Evolutionary conservation across 2,797 vertebrate genomes (phyloP).

Genomic region (Eulemur rubriventer): DNA sequence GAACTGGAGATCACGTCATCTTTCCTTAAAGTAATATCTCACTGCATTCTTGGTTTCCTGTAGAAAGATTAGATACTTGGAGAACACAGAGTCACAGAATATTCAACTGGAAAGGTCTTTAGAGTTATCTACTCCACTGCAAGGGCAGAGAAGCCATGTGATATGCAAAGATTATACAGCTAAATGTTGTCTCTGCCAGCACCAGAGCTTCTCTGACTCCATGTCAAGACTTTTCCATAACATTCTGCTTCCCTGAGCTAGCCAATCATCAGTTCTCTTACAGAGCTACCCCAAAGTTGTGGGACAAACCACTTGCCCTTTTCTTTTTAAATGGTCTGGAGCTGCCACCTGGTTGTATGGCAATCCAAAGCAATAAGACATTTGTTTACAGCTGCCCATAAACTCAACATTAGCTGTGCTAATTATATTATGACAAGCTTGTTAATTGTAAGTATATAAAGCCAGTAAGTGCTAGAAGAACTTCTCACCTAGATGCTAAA

Average conservation of each 20-base stretch:
- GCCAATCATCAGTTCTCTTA: background rate
- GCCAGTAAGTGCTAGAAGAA: background rate
- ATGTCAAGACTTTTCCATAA: background rate
- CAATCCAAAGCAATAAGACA: background rate
- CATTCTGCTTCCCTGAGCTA: background rate
- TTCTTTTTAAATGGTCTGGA: background rate
- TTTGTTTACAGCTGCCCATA: background rate
- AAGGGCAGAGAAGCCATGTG: background rate
- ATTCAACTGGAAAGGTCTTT: background rate
- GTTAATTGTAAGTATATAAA: conserved; percentile 16
- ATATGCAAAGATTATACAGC: background rate
- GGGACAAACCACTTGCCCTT: background rate
- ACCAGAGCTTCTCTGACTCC: background rate
- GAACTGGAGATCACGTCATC: conserved; percentile 48
- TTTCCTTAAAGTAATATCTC: conserved; percentile 63
- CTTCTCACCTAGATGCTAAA: conserved; percentile 15
- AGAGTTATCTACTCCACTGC: background rate
- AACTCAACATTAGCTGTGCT: background rate
- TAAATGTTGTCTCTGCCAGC: background rate
- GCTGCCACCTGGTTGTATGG: background rate
- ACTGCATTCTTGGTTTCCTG: background rate
- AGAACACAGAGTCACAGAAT: background rate
- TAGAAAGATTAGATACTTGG: background rate
- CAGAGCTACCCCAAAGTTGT: background rate
- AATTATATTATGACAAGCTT: background rate